phyloP scores from a whole-genome alignment of 2,888 invertebrate species.

The Cantharis rufa region DNA sequence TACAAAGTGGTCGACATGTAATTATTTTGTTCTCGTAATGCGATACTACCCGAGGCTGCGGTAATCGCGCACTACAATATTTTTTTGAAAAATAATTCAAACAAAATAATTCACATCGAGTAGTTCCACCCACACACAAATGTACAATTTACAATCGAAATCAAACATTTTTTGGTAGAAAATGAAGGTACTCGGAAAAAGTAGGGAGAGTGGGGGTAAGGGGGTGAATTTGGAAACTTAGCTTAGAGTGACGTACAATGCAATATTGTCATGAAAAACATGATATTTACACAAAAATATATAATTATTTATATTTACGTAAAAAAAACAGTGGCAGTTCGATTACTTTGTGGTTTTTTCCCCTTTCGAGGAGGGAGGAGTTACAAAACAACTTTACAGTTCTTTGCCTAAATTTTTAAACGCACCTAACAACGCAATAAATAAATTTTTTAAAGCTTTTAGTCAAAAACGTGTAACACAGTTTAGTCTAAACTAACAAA shows the following conservation, averaged over 20 bases:
- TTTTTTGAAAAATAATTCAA: neutral
- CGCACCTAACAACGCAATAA: neutral
- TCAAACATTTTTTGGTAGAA: neutral
- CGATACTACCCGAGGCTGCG: neutral
- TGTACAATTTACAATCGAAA: neutral
- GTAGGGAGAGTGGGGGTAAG: neutral
- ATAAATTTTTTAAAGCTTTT: constrained; percentile 1
- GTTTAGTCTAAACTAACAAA: constrained; percentile 9
- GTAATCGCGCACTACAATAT: neutral
- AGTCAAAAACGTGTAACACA: constrained; percentile 19
- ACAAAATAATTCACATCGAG: neutral
- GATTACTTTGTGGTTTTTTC: neutral
- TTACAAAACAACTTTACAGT: neutral
- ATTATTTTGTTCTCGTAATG: neutral
- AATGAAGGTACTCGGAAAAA: neutral
- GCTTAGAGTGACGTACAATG: neutral
- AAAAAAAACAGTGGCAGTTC: neutral
- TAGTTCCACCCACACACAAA: neutral
- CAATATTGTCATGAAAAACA: constrained; percentile 21
- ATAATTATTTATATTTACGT: neutral
- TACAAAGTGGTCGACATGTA: neutral
- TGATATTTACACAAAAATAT: constrained; percentile 17
- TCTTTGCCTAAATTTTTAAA: neutral
- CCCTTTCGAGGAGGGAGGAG: neutral
- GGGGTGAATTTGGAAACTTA: neutral